Conservation (phyloP, 2,797 vertebrate genomes). For the Thripadectes ignobilis region DNA sequence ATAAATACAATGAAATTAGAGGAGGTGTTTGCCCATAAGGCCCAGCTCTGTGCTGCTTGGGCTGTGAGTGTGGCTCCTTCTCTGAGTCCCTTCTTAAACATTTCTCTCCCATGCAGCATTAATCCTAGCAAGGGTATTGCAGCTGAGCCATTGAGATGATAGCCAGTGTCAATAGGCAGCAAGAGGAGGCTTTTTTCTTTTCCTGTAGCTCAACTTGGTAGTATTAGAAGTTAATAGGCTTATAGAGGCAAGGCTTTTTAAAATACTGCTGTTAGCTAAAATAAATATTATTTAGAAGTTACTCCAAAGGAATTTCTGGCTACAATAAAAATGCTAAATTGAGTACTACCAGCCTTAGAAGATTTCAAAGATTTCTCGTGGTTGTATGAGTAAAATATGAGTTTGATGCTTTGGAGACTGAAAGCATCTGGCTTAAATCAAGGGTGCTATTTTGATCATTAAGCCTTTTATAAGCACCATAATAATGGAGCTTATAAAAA, state of each 20-base stretch:
- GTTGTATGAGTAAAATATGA: conserved; percentile 30
- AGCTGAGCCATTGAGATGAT: conserved; percentile 26
- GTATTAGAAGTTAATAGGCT: conserved; percentile 73
- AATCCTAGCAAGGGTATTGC: not conserved
- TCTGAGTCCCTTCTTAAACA: not conserved
- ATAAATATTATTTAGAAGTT: conserved; percentile 49
- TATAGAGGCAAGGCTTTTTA: conserved; percentile 61
- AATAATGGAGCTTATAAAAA: conserved; percentile 48
- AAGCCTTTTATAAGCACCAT: conserved; percentile 57
- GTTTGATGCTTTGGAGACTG: not conserved
- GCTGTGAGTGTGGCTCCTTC: not conserved
- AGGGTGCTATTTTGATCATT: conserved; percentile 48
- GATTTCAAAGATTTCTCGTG: conserved; percentile 12
- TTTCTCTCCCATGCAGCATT: not conserved
- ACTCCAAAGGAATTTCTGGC: conserved; percentile 52
- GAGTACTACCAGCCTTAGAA: not conserved
- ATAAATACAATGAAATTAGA: conserved; percentile 72
- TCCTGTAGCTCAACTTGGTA: conserved; percentile 20
- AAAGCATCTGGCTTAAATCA: conserved; percentile 26
- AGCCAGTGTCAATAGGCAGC: conserved; percentile 14
- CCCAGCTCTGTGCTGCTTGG: conserved; percentile 56
- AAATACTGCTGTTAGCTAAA: conserved; percentile 67
- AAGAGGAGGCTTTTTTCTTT: not conserved
- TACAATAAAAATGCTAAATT: conserved; percentile 48
- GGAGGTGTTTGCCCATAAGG: conserved; percentile 55